Percentiles rank a stretch among this genome's conserved stretches.
These are phyloP conservation scores for Phainopepla nitens DNA, from an alignment of 2,113 vertebrate species.

Conservation along the genomic window DNA sequence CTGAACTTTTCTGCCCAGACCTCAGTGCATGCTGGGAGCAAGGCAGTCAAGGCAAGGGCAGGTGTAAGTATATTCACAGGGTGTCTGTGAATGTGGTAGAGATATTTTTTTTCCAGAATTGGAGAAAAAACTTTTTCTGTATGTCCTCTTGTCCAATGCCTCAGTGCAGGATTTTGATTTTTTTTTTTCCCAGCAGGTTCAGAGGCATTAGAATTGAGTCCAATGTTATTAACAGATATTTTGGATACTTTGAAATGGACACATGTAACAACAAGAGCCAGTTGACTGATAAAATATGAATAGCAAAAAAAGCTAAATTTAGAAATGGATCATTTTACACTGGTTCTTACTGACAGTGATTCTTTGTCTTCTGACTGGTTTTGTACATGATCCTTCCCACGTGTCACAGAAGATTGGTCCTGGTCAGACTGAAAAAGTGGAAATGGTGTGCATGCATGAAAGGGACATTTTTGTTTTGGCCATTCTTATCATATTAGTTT, in stretches of 20 bases:
- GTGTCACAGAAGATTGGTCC: not conserved
- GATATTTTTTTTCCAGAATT: not conserved
- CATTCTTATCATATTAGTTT: not conserved
- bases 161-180: not conserved
- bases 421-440: not conserved
- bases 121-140: not conserved
- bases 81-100: not conserved
- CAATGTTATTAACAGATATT: not conserved
- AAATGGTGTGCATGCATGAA: not conserved
- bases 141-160: not conserved
- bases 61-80: not conserved
- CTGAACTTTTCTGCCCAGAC: not conserved
- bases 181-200: not conserved
- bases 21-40: not conserved
- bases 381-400: fast-evolving
- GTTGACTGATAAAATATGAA: not conserved
- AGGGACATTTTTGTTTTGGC: not conserved
- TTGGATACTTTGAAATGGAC: not conserved
- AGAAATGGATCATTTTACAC: not conserved
- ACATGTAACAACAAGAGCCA: not conserved
- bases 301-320: not conserved
- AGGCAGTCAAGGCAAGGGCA: not conserved
- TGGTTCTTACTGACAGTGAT: not conserved
- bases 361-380: not conserved
- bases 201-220: not conserved